These are phyloP conservation scores for Ctenopoma multispine DNA, from an alignment of 2,797 vertebrate species.

Conservation along the genomic window DNA sequence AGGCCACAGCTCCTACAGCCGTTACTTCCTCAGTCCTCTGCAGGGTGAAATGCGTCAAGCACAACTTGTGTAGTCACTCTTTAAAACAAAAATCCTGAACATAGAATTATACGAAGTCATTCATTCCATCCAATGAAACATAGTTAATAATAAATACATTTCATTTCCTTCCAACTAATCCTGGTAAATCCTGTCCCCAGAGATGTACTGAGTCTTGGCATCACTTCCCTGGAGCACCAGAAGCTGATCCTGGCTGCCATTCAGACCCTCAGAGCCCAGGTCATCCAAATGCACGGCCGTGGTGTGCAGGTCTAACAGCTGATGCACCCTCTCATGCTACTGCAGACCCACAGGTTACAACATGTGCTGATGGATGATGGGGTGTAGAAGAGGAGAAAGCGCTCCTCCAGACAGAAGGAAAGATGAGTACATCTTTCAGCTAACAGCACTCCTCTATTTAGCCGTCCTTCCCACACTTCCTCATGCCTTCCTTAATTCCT, in stretches of 20 bases:
- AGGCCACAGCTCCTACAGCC: too few relatives aligned
- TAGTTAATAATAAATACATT: background rate
- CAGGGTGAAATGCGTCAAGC: too few relatives aligned
- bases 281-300: conserved; percentile 93
- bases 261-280: conserved; percentile 90
- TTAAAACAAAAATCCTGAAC: too few relatives aligned
- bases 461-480: conserved; percentile 55
- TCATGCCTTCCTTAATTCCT: conserved; percentile 63
- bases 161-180: background rate
- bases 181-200: conserved; percentile 74
- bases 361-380: conserved; percentile 36
- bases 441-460: conserved; percentile 44
- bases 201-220: conserved; percentile 92
- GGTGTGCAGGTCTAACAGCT: conserved; percentile 92
- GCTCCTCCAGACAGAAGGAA: conserved; percentile 55
- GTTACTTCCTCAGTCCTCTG: too few relatives aligned
- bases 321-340: conserved; percentile 17
- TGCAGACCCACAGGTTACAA: conserved; percentile 16
- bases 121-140: background rate
- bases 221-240: conserved; percentile 91
- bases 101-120: background rate
- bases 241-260: conserved; percentile 91
- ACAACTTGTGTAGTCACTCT: too few relatives aligned
- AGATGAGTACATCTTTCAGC: conserved; percentile 42
- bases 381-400: conserved; percentile 24